Evolutionary conservation across 2,113 vertebrate species (phyloP), one percentile per base, ranked within the genome.

Genomic region (Hippocampus comes): DNA sequence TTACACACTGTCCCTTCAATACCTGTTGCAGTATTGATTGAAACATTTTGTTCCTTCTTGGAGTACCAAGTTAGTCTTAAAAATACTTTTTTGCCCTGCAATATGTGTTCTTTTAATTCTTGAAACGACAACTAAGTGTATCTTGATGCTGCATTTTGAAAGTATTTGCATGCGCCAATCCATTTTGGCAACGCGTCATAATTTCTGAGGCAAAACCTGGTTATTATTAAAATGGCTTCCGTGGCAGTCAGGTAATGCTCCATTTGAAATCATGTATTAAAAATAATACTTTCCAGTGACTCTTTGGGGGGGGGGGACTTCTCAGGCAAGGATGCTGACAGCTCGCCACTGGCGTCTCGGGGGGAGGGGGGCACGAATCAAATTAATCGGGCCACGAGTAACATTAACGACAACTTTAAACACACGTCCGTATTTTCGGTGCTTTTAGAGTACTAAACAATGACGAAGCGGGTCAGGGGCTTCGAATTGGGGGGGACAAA

Each of bases 291-390:
- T 12, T 10, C 56, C 25, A 27, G 56, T 59, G 56, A 23, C 25
- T 25, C 23, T 7, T 14, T 12, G 25, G 5, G 34, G 34, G 30
- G 30, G 4, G 30, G n/a, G 25, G 27, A 59, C 23, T 17, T 56
- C 20, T 21, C 20, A 43, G 42, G 1, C n/a, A 66, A 46, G 42
- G 76, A 79, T 72, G 65, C 70, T 82, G 72, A 84, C 70, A 70
- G 78, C 68, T 85, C 81, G 84, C 78, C 82, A 67, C 74, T 80
- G 78, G 75, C 78, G 73, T 68, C 41, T 41, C 53, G 25, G n/a
- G 42, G 4, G 63, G 30, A 7, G 42, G 9, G 63, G 34, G 7
- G 5, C 59, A 30, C 18, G 14, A 34, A 34, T 61, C 59, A 20
- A 61, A 20, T 61, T 34, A 34, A 61, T 61, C 59, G 27, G 27